Evolutionary conservation across 1,140 invertebrate species (phyloP).

Genomic region (Ostrea denselamellosa): DNA sequence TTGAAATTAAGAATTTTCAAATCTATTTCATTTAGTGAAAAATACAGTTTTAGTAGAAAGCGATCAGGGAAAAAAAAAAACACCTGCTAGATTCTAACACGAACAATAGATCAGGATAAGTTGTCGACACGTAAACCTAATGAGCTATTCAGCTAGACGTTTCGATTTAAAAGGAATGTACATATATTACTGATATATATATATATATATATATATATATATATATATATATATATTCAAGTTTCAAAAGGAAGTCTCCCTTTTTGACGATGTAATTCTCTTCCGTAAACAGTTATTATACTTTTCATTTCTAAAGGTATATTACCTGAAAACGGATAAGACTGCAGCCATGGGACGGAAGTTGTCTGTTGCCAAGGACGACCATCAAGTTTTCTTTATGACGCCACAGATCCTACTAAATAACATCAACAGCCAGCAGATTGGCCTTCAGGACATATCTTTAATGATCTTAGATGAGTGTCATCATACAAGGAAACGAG

Average conservation of each 20-base stretch:
- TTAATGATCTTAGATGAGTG: slow-evolving; percentile 78
- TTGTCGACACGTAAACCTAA: too few relatives aligned
- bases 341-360: slow-evolving; percentile 43
- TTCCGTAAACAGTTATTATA: not conserved
- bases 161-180: not conserved
- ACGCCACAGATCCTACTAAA: slow-evolving; percentile 73
- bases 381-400: slow-evolving; percentile 68
- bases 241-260: not conserved
- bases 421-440: slow-evolving; percentile 60
- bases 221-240: not conserved
- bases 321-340: slow-evolving; percentile 16
- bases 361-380: slow-evolving; percentile 59
- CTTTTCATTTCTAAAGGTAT: not conserved
- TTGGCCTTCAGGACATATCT: slow-evolving; percentile 61
- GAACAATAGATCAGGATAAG: too few relatives aligned
- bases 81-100: too few relatives aligned
- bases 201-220: not conserved
- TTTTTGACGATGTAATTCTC: not conserved
- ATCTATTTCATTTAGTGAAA: too few relatives aligned
- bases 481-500: slow-evolving; percentile 75
- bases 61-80: too few relatives aligned
- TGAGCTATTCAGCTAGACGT: not conserved
- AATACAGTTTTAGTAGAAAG: too few relatives aligned
- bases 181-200: not conserved
- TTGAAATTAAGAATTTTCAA: too few relatives aligned